Evolutionary conservation across 2,113 vertebrate genomes (phyloP).

Genomic region (Aegithalos caudatus): DNA sequence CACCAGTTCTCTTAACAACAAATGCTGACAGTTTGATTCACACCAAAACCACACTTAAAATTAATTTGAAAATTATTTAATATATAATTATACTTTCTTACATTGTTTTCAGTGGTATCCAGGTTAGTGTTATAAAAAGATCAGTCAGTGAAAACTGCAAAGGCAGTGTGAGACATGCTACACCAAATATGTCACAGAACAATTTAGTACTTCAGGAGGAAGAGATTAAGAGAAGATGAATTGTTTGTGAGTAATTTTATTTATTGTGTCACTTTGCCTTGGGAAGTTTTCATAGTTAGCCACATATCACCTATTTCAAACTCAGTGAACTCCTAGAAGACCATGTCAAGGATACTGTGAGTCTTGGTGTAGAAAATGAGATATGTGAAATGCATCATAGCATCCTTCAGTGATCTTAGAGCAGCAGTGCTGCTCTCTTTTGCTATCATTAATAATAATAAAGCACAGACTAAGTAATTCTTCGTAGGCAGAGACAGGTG

Average conservation of each 20-base stretch:
- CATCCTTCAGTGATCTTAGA: not conserved
- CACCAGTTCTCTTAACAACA: not conserved
- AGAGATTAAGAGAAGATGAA: constrained; percentile 5
- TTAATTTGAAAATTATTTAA: not conserved
- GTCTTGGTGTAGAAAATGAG: constrained; percentile 2
- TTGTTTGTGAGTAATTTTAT: constrained; percentile 29
- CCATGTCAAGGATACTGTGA: not conserved
- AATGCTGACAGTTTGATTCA: not conserved
- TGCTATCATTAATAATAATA: not conserved
- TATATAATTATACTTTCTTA: not conserved
- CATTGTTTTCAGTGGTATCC: not conserved
- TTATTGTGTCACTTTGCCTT: not conserved
- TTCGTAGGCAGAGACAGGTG: constrained; percentile 12
- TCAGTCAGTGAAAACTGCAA: not conserved
- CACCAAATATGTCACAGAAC: not conserved
- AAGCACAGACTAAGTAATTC: not conserved
- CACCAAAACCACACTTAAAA: not conserved
- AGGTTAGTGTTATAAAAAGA: not conserved
- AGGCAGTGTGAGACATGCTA: not conserved
- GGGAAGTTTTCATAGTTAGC: not conserved
- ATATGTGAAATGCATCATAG: not conserved
- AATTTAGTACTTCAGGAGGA: not conserved
- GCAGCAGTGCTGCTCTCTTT: not conserved
- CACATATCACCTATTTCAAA: constrained; percentile 1
- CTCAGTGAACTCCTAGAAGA: constrained; percentile 1